These are phyloP conservation scores for Leptinotarsa rubiginosa DNA, from an alignment of 2,888 invertebrate species.

Conservation along the genomic window DNA sequence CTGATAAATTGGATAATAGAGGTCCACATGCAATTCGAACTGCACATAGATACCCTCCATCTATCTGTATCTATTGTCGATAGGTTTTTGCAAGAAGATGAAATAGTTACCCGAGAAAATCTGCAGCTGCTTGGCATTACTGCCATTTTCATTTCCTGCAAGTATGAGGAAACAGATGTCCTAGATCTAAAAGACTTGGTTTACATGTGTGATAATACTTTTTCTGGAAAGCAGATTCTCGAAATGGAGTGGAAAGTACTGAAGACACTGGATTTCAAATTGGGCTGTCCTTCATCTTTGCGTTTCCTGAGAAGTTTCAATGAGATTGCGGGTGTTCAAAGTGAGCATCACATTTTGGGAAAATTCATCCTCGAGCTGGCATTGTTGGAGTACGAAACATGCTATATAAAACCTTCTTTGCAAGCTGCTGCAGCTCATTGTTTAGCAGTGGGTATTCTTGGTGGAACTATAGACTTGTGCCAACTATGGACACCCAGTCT, in stretches of 20 bases:
- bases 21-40: not conserved
- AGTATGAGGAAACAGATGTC: not conserved
- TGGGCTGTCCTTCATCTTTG: not conserved
- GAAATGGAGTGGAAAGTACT: not conserved
- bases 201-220: conserved; percentile 84
- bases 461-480: conserved; percentile 64
- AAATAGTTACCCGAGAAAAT: conserved; percentile 35
- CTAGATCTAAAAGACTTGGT: not conserved
- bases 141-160: not conserved
- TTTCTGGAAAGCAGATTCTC: conserved; percentile 68
- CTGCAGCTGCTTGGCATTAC: not conserved
- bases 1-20: not conserved
- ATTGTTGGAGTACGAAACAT: conserved; percentile 83
- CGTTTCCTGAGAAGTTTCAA: not conserved
- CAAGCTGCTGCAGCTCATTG: conserved; percentile 86
- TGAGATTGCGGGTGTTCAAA: not conserved
- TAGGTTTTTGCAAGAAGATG: not conserved
- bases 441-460: conserved; percentile 73
- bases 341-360: conserved; percentile 67
- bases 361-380: conserved; percentile 93
- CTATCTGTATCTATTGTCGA: not conserved
- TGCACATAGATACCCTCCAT: not conserved
- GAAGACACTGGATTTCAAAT: not conserved
- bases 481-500: conserved; percentile 81
- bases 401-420: conserved; percentile 83